A percentile compares a stretch with the other conserved stretches of the same genome.
These are phyloP conservation scores for Adelphocoris suturalis DNA, from an alignment of 2,888 invertebrate genomes.

Conservation along the genomic window DNA sequence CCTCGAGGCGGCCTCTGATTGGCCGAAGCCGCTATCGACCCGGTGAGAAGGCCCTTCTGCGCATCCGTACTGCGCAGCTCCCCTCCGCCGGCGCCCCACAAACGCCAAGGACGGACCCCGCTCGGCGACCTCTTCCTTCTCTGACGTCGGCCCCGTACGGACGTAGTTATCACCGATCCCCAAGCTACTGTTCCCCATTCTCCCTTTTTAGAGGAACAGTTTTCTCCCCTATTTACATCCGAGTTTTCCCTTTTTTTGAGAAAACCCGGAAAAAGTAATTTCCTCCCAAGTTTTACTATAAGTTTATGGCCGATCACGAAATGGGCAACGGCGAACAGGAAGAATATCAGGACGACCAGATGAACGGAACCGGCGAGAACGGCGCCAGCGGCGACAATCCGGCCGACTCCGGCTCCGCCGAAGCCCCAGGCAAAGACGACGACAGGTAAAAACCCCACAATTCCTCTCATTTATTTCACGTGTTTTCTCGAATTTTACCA, in stretches of 20 bases:
- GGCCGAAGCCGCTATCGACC: neutral
- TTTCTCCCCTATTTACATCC: neutral
- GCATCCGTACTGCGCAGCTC: neutral
- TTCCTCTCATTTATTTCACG: too few relatives aligned
- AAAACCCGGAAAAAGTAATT: neutral
- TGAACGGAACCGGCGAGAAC: conserved; percentile 81
- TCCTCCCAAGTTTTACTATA: neutral
- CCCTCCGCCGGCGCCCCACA: neutral
- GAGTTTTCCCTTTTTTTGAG: neutral
- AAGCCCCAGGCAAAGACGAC: conserved; percentile 89
- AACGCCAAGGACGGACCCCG: neutral
- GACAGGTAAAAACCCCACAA: conserved; percentile 78
- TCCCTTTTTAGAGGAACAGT: neutral
- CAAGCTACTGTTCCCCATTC: neutral
- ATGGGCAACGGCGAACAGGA: conserved; percentile 80
- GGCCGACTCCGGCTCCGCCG: conserved; percentile 86
- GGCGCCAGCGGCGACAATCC: conserved; percentile 81
- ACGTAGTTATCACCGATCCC: neutral
- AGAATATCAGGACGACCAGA: conserved; percentile 82
- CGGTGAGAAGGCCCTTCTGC: neutral
- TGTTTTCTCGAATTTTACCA: neutral
- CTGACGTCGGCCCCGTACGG: conserved; percentile 36
- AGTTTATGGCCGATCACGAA: conserved; percentile 29
- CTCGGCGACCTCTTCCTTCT: conserved; percentile 31
- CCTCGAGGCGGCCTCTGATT: neutral